phyloP scores from a whole-genome alignment of 2,113 vertebrate genomes.

The Scomber colias region DNA sequence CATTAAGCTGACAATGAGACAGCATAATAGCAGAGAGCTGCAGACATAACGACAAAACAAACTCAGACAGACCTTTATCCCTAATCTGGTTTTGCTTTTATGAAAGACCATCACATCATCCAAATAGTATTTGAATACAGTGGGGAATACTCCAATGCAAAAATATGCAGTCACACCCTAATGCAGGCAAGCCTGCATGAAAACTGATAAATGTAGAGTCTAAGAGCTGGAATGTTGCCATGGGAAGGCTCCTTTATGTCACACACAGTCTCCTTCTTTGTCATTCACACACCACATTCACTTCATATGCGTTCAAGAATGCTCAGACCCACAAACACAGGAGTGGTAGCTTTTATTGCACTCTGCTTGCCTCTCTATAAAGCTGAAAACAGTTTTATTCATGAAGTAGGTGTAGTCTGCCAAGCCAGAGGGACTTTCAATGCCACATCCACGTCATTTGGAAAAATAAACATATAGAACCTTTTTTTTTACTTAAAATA shows the following conservation, averaged over 20 bases:
- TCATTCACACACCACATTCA: not conserved
- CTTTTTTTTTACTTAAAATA: not conserved
- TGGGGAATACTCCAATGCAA: slow-evolving; percentile 27
- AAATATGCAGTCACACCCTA: slow-evolving; percentile 59
- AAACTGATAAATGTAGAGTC: slow-evolving; percentile 14
- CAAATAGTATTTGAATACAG: slow-evolving; percentile 19
- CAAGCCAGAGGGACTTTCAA: not conserved
- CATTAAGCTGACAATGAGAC: slow-evolving; percentile 27
- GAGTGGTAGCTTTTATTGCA: slow-evolving; percentile 30
- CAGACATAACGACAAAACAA: slow-evolving; percentile 28
- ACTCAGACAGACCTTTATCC: slow-evolving; percentile 7
- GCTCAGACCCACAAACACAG: slow-evolving; percentile 3
- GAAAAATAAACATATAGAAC: not conserved
- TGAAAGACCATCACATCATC: slow-evolving; percentile 32
- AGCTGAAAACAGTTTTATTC: slow-evolving; percentile 21
- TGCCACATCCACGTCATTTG: not conserved
- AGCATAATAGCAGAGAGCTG: slow-evolving; percentile 22
- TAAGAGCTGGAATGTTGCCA: not conserved
- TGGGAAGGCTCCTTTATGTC: slow-evolving; percentile 8
- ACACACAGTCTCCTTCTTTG: not conserved
- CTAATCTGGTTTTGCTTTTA: slow-evolving; percentile 33
- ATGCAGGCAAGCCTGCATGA: not conserved
- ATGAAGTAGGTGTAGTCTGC: not conserved
- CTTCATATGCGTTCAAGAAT: not conserved
- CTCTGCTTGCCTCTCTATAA: not conserved